Base-by-base conservation (phyloP, 1,140 invertebrate genomes). In the Drosophila teissieri region DNA sequence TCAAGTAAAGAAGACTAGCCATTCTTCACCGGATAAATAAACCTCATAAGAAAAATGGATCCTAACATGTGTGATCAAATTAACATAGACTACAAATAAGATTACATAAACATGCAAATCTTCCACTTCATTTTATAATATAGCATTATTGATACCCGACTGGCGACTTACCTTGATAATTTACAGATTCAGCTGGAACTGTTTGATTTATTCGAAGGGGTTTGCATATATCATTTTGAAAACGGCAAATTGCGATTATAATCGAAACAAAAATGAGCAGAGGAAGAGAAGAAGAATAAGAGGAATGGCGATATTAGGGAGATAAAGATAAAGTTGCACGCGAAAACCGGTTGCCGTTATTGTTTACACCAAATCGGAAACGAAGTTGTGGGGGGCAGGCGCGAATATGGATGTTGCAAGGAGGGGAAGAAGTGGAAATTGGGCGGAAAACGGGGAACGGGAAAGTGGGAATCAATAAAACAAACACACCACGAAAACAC, bases 381-480 rank as follows among this genome's bases (percentile, higher is more conserved):
- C 24, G 65, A 60, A 52, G 45, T 63, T 36, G 46, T 36, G 49
- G 49, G 49, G 49, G 49, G 49, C 49, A 36, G 49, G 49, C 73
- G 61, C 69, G 51, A 49, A 48, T 31, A 37, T 17, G 51, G 36
- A 67, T 62, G 60, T 62, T 37, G 11, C 27, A 39, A 2, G 36
- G n/a, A 44, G 7, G 44, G 31, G 17, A 46, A 24, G 57, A 8
- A 11, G 31, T 14, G 19, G 48, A 44, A 40, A 34, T 12, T 44
- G 31, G 12, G 14, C 34, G 15, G 37, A 31, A 51, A 17, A 6
- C 8, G 24, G 48, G 8, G 37, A 52, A 51, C 1, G 27, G 15
- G 34, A 14, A 60, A 80, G 69, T 61, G 70, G 74, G 69, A 86
- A 85, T 85, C 78, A 85, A 86, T 85, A 85, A 86, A 84, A 85